Base-by-base conservation (phyloP, 2,113 vertebrate species). In the Eretmochelys imbricata region DNA sequence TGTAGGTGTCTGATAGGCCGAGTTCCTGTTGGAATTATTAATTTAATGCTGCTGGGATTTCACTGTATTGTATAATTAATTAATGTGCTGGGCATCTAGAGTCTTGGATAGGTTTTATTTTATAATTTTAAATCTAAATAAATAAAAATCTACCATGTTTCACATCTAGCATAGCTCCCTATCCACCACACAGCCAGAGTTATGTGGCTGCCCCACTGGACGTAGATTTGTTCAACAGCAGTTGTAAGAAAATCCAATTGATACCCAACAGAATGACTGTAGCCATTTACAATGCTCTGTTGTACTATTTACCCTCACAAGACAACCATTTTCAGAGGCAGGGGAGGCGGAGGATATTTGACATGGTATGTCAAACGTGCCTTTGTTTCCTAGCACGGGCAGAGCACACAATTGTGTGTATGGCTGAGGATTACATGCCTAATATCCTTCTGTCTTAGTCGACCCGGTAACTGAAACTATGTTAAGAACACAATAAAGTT, bases 41-140 rank as follows among this genome's bases (percentile, higher is more conserved):
- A 54, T 76, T 75, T 72, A 95, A 49, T 59, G 55, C 65, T 80
- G 42, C 53, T 35, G 95, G 69, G 50, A 65, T 93, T 96, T 78
- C 87, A 69, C 88, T 72, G 29, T 2, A 55, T 51, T 82, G 49
- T 6, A 4, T 42, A 86, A 80, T 8, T 31, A 16, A 20, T 55
- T 46, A 8, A 8, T 10, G 16, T 69, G 54, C n/a, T 69, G 62
- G 57, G 54, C 79, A 91, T 4, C 49, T 51, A 20, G 35, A 87
- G 72, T 78, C 22, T 0, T 16, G 55, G 22, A n/a, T 0, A 82
- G 55, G 8, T 35, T 69, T n/a, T 92, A 51, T 29, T 50, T 48
- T 27, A 53, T 22, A 0, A 0, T 54, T 92, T 80, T 2, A 46
- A 29, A n/a, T 57, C 92, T 65, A 87, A 62, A 62, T 27, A 91